These are phyloP conservation scores for Philopedon plagiatum DNA, from an alignment of 2,888 invertebrate genomes.

Conservation along the genomic window DNA sequence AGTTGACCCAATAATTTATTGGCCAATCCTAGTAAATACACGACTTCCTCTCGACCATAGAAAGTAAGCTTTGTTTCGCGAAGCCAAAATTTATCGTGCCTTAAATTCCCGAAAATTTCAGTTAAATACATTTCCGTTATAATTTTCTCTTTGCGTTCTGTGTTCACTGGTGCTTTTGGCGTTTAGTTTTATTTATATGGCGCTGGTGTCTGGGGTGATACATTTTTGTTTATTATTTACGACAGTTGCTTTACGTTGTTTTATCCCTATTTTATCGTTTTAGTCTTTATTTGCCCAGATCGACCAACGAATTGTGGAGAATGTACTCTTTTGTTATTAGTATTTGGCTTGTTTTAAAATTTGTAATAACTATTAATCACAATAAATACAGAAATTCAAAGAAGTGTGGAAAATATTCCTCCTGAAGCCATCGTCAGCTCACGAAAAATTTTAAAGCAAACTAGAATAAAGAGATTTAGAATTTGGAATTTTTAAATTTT, in stretches of 20 bases:
- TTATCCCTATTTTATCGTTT: constrained; percentile 24
- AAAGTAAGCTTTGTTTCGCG: constrained; percentile 47
- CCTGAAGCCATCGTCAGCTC: no score
- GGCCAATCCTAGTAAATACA: constrained; percentile 29
- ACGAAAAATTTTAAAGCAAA: no score
- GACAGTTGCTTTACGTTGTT: constrained; percentile 35
- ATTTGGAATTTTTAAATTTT: no score
- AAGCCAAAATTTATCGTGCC: constrained; percentile 53
- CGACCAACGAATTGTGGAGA: background rate
- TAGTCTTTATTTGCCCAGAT: constrained; percentile 25
- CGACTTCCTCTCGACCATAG: constrained; percentile 25
- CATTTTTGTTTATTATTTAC: constrained; percentile 43
- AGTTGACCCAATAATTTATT: constrained; percentile 29
- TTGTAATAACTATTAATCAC: no score
- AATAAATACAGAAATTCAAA: no score
- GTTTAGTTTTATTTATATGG: constrained; percentile 53
- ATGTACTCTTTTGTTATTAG: no score
- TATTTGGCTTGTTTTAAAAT: no score
- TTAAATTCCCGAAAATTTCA: constrained; percentile 56
- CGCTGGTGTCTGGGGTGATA: constrained; percentile 40
- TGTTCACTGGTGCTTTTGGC: constrained; percentile 52
- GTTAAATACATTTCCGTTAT: constrained; percentile 57
- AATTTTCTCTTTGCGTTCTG: constrained; percentile 56
- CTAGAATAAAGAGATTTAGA: no score
- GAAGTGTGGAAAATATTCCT: no score